A percentile compares a stretch with the other conserved stretches of the same genome.
Conservation (phyloP, 2,113 vertebrate species). For the Bufo gargarizans region DNA sequence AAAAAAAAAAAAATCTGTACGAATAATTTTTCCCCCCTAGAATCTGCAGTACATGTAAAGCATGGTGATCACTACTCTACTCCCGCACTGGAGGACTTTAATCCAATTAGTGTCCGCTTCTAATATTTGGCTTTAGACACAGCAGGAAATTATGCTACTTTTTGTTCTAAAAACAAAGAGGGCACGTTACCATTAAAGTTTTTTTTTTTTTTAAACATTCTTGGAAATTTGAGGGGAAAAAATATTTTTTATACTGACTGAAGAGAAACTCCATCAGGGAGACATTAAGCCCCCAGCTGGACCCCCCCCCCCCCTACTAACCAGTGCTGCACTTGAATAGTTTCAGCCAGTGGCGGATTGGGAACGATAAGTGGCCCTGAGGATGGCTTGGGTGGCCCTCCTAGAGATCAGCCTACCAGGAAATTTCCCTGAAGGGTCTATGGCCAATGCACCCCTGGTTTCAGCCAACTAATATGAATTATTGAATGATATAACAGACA, state of each 20-base stretch:
- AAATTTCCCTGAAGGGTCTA: no score
- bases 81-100: background rate
- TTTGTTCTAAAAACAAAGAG: background rate
- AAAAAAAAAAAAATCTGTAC: background rate
- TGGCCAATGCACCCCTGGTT: no score
- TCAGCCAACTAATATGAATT: no score
- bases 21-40: background rate
- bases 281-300: background rate
- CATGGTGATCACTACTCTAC: background rate
- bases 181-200: background rate
- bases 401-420: no score
- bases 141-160: slow-evolving; percentile 27
- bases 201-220: background rate
- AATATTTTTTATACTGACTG: background rate
- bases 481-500: no score
- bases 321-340: background rate
- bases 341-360: no score
- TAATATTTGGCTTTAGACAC: slow-evolving; percentile 9
- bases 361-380: no score
- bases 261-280: background rate
- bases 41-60: background rate
- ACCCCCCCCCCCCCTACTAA: background rate
- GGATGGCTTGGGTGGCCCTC: no score
- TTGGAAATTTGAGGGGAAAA: background rate
- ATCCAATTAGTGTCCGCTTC: slow-evolving; percentile 21